phyloP scores from a whole-genome alignment of 1,140 invertebrate species.

The Calliopsis andreniformis region DNA sequence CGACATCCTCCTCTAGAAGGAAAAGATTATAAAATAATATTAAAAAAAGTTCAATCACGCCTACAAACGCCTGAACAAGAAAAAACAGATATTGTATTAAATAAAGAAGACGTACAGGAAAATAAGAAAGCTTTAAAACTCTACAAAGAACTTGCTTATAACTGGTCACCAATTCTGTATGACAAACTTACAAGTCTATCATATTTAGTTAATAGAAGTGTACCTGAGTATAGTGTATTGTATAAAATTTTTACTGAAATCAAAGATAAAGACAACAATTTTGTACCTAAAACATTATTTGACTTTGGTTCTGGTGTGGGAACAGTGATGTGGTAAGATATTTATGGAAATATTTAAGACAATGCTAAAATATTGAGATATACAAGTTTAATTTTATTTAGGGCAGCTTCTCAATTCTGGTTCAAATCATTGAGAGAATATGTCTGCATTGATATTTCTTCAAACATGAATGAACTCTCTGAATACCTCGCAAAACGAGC shows the following conservation, averaged over 20 bases:
- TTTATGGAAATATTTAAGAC: constrained; percentile 24
- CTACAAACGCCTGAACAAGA: constrained; percentile 45
- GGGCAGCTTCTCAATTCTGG: constrained; percentile 90
- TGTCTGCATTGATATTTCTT: constrained; percentile 90
- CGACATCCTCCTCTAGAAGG: constrained; percentile 85
- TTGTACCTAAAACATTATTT: constrained; percentile 88
- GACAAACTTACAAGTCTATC: constrained; percentile 83
- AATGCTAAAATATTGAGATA: constrained; percentile 6
- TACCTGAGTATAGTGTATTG: constrained; percentile 89
- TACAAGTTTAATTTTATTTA: constrained; percentile 64
- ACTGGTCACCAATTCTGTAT: constrained; percentile 88
- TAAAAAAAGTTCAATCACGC: constrained; percentile 71
- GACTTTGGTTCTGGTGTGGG: constrained; percentile 96
- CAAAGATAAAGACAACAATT: constrained; percentile 83
- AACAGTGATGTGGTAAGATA: constrained; percentile 87
- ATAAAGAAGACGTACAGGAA: constrained; percentile 37
- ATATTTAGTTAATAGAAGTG: constrained; percentile 87
- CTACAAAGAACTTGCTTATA: constrained; percentile 84
- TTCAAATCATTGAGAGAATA: constrained; percentile 88
- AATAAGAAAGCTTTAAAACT: constrained; percentile 72
- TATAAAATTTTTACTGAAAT: constrained; percentile 89
- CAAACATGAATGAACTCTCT: constrained; percentile 90
- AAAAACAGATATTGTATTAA: constrained; percentile 61
- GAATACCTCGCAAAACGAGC: constrained; percentile 86
- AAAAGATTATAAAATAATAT: constrained; percentile 80